Evolutionary conservation across 2,797 vertebrate genomes (phyloP), one percentile per base, ranked within the genome.

Genomic region (Jordanella pulchra): DNA sequence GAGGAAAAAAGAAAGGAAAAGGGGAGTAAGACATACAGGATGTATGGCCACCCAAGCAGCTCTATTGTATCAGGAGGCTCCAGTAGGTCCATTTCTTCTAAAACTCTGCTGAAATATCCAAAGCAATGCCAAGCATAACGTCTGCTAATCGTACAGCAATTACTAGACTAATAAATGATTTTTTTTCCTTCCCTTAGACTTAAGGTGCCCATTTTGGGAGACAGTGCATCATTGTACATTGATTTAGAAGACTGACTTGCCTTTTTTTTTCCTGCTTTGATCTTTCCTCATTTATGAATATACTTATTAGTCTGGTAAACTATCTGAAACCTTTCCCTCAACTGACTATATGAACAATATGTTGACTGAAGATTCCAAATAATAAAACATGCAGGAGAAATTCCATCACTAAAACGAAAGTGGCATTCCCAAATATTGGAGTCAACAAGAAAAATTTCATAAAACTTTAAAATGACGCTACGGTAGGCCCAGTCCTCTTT

Each of bases 51-150:
- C 85, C 89, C 87, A 94, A 89, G 90, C 92, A 90, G 92, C 89
- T 95, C 92, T 95, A 95, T 95, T 95, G 94, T 95, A 95, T 95
- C 95, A 95, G 94, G 92, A 93, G 87, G 87, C 89, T 92, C 90
- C 95, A 95, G 95, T 92, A 93, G 93, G 93, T 94, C 92, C 89
- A 79, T 92, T 94, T 91, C 91, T 93, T 94, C 94, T 94, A 94
- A 23, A 94, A 93, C 89, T 93, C 89, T 82, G 89, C 86, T 82
- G 91, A 92, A 92, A 89, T 90, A 87, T 30, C 86, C 28, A 77
- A 74, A 87, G 79, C 91, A 82, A 87, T 94, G 94, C 95, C 95
- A 95, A 94, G 80, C 89, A 76, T 89, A 89, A 86, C 90, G 93
- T 94, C 94, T 95, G 95, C 94, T 95, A 95, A 95, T 95, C 94